These are phyloP conservation scores for Vireo griseus DNA, from an alignment of 2,797 vertebrate species.

Conservation along the genomic window DNA sequence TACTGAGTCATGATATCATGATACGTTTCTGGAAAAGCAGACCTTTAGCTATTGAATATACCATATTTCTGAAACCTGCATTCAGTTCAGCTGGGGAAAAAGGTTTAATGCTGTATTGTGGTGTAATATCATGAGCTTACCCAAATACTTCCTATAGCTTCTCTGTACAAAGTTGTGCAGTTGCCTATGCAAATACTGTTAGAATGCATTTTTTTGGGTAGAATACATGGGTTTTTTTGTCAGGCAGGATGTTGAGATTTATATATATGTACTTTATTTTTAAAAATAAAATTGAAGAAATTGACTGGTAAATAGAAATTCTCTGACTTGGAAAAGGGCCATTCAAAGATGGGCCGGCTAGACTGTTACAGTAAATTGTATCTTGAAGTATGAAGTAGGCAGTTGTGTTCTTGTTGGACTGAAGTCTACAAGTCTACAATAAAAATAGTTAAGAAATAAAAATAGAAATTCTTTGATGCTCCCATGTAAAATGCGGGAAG, in stretches of 20 bases:
- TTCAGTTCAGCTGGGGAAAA: neutral
- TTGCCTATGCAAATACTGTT: neutral
- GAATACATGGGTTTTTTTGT: neutral
- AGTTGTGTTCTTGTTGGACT: neutral
- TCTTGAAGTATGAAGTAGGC: neutral
- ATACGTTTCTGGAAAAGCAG: neutral
- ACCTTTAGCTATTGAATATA: neutral
- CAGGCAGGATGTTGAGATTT: neutral
- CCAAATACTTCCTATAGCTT: neutral
- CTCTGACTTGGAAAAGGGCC: neutral
- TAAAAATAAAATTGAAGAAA: neutral
- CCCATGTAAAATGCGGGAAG: neutral
- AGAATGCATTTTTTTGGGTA: neutral
- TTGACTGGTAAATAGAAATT: neutral
- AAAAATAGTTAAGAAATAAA: neutral
- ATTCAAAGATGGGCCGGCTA: neutral
- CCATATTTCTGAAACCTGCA: accelerated
- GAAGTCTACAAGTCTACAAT: neutral
- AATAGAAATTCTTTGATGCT: neutral
- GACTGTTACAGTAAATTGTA: neutral
- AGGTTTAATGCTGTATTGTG: neutral
- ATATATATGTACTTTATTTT: neutral
- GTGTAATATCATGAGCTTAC: neutral
- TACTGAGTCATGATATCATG: neutral
- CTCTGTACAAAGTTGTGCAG: neutral